These are phyloP conservation scores for Pteronotus mesoamericanus DNA, from an alignment of 2,797 vertebrate genomes.

Conservation along the genomic window DNA sequence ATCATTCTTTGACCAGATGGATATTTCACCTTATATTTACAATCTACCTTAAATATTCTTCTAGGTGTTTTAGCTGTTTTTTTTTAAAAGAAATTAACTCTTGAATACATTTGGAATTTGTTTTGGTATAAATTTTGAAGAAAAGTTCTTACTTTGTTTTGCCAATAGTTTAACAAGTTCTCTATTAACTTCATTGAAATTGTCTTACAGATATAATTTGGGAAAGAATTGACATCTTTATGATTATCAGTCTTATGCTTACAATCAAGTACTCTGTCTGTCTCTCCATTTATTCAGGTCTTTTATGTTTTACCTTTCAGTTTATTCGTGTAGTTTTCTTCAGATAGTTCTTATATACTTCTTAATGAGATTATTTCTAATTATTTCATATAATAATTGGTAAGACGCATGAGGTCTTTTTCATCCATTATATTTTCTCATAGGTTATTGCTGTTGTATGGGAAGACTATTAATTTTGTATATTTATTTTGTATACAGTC, in stretches of 20 bases:
- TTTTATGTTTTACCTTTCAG: background rate
- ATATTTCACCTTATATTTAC: background rate
- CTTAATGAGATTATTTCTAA: background rate
- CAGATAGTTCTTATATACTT: background rate
- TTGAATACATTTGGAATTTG: background rate
- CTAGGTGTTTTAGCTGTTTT: background rate
- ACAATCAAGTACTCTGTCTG: background rate
- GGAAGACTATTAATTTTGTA: constrained; percentile 40
- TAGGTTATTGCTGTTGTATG: constrained; percentile 10
- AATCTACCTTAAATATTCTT: background rate
- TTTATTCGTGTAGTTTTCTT: constrained; percentile 9
- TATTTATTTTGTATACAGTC: constrained; percentile 26
- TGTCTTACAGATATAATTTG: background rate
- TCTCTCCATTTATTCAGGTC: background rate
- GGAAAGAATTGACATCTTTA: constrained; percentile 6
- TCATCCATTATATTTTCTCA: background rate
- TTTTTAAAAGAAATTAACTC: background rate
- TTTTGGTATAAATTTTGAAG: constrained; percentile 26
- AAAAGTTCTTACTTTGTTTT: constrained; percentile 14
- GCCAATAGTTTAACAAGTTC: background rate
- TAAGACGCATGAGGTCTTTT: background rate
- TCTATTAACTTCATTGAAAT: constrained; percentile 17
- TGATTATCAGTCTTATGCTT: background rate
- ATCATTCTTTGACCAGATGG: background rate
- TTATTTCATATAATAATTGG: background rate